Evolutionary conservation across 2,888 invertebrate species (phyloP).

Genomic region (Habroteleia sp.): DNA sequence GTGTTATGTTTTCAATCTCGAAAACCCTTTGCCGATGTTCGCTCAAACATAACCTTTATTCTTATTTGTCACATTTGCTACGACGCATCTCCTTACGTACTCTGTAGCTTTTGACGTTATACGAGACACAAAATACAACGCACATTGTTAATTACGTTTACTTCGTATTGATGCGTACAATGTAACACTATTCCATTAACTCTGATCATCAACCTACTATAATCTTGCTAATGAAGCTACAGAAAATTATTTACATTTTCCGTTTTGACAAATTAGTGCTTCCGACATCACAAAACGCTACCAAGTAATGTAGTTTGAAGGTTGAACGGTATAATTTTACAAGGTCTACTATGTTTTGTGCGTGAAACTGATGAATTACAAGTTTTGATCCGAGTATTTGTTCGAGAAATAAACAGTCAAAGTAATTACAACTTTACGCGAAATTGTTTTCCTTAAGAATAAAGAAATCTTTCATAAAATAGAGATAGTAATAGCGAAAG

Average conservation of each 20-base stretch:
- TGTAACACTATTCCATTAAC: slow-evolving; percentile 50
- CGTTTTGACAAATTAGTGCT: slow-evolving; percentile 47
- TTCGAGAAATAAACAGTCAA: slow-evolving; percentile 12
- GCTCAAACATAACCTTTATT: slow-evolving; percentile 41
- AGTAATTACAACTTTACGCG: no score
- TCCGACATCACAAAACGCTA: slow-evolving; percentile 35
- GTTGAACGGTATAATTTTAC: slow-evolving; percentile 25
- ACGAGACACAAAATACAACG: slow-evolving; percentile 38
- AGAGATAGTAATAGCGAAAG: no score
- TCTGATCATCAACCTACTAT: slow-evolving; percentile 51
- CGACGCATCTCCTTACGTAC: slow-evolving; percentile 61
- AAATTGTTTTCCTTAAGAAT: no score
- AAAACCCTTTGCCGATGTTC: slow-evolving; percentile 29
- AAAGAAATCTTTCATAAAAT: no score
- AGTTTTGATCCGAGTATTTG: slow-evolving; percentile 7
- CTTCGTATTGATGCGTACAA: slow-evolving; percentile 44
- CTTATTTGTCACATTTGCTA: slow-evolving; percentile 56
- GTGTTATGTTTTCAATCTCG: slow-evolving; percentile 73
- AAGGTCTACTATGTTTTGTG: slow-evolving; percentile 13
- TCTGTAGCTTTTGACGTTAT: slow-evolving; percentile 27
- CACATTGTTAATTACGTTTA: slow-evolving; percentile 58
- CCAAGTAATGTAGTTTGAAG: slow-evolving; percentile 36
- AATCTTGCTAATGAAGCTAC: slow-evolving; percentile 48
- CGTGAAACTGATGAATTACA: slow-evolving; percentile 13
- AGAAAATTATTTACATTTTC: slow-evolving; percentile 55